phyloP scores from a whole-genome alignment of 2,888 invertebrate genomes.

The Brassicogethes aeneus region DNA sequence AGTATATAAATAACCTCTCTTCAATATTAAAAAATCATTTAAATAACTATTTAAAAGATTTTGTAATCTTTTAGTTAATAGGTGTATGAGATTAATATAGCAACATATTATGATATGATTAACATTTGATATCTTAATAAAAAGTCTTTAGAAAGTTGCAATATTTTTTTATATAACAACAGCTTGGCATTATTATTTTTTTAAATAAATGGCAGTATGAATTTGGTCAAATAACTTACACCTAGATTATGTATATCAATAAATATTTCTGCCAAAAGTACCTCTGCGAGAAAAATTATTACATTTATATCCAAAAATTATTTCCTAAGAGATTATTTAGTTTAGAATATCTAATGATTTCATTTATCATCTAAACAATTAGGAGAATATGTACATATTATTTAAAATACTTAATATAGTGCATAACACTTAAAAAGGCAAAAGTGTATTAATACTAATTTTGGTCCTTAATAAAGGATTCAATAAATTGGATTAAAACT shows the following conservation, averaged over 20 bases:
- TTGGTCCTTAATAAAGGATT: not conserved
- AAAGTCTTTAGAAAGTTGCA: slow-evolving; percentile 14
- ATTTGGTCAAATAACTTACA: slow-evolving; percentile 18
- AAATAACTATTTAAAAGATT: too few relatives aligned
- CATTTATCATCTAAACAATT: not conserved
- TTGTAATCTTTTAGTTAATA: too few relatives aligned
- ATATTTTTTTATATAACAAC: slow-evolving; percentile 17
- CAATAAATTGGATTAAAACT: not conserved
- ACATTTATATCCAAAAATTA: not conserved
- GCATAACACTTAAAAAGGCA: not conserved
- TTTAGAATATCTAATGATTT: slow-evolving; percentile 1
- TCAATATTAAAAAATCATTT: too few relatives aligned
- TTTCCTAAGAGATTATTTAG: not conserved
- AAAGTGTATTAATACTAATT: not conserved
- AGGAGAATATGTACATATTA: not conserved
- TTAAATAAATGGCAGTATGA: slow-evolving; percentile 22
- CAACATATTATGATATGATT: slow-evolving; percentile 22
- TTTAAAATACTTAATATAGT: not conserved
- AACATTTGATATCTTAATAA: slow-evolving; percentile 22
- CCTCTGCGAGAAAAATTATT: slow-evolving; percentile 12
- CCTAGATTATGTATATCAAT: slow-evolving; percentile 10
- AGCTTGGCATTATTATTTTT: slow-evolving; percentile 21
- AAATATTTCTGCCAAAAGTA: slow-evolving; percentile 20
- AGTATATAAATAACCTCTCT: slow-evolving; percentile 22
- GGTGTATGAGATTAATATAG: slow-evolving; percentile 14